Evolutionary conservation across 2,888 invertebrate genomes (phyloP).

Genomic region (Hipparchia sbordonii): DNA sequence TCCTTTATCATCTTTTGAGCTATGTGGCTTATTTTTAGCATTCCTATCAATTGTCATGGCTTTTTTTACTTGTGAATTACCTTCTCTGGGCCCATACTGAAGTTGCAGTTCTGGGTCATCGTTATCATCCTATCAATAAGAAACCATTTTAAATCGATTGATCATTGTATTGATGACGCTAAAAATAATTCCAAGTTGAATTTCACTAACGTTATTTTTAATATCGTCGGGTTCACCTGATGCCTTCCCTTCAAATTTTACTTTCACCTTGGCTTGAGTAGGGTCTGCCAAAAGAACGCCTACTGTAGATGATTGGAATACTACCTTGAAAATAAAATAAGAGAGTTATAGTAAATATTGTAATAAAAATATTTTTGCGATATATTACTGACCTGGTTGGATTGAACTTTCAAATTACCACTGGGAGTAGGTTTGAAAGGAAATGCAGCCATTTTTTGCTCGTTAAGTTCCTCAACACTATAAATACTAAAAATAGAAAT

Average conservation of each 20-base stretch:
- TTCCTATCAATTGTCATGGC: constrained; percentile 34
- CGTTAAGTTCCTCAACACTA: constrained; percentile 55
- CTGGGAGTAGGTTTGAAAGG: constrained; percentile 87
- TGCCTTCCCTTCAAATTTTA: constrained; percentile 74
- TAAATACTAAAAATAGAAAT: constrained; percentile 53
- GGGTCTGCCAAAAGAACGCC: constrained; percentile 87
- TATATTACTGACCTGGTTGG: constrained; percentile 82
- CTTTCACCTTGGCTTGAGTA: constrained; percentile 84
- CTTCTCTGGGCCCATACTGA: constrained; percentile 52
- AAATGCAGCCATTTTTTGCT: constrained; percentile 71
- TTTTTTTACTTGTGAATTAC: constrained; percentile 32
- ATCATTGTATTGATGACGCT: not conserved
- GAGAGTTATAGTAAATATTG: not conserved
- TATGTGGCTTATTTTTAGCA: constrained; percentile 46
- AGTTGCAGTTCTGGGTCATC: constrained; percentile 52
- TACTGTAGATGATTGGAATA: constrained; percentile 86
- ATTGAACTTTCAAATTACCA: constrained; percentile 86
- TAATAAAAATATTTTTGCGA: not conserved
- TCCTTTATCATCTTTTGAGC: constrained; percentile 59
- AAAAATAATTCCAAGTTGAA: not conserved
- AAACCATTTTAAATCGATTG: constrained; percentile 11
- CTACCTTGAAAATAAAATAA: constrained; percentile 76
- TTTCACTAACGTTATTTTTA: constrained; percentile 51
- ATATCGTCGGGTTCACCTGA: constrained; percentile 58
- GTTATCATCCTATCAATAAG: constrained; percentile 48